phyloP scores from a whole-genome alignment of 2,888 invertebrate genomes.

The Tethea ocularis region DNA sequence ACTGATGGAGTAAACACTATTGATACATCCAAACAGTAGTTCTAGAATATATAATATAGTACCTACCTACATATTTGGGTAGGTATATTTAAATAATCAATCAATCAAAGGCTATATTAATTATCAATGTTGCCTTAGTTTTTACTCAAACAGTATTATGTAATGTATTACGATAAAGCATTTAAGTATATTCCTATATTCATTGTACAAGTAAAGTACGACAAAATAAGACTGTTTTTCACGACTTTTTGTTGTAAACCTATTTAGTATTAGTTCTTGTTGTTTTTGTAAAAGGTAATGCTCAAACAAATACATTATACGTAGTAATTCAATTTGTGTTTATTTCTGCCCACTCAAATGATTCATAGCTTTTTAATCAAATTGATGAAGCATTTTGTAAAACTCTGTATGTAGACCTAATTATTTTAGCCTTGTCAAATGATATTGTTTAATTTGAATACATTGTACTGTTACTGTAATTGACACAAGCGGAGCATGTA shows the following conservation, averaged over 20 bases:
- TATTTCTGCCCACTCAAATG: background rate
- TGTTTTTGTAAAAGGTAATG: slow-evolving; percentile 6
- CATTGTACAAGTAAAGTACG: background rate
- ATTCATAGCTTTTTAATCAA: no score
- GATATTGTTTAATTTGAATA: no score
- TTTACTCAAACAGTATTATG: background rate
- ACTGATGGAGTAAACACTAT: background rate
- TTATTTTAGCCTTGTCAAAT: no score
- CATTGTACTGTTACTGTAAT: no score
- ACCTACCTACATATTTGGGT: no score
- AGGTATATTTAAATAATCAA: no score
- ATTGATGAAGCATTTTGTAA: no score
- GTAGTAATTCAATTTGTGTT: background rate
- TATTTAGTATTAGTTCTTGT: slow-evolving; percentile 1
- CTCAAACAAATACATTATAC: background rate
- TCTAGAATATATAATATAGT: background rate
- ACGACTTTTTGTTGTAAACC: background rate
- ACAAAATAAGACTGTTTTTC: background rate
- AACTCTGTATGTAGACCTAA: no score
- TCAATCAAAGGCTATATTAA: background rate
- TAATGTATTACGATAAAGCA: background rate
- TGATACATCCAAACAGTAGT: background rate
- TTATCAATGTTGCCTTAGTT: background rate
- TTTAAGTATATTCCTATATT: background rate
- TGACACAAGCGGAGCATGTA: no score